These are phyloP conservation scores for Zeus faber DNA, from an alignment of 2,113 vertebrate genomes.

Conservation along the genomic window DNA sequence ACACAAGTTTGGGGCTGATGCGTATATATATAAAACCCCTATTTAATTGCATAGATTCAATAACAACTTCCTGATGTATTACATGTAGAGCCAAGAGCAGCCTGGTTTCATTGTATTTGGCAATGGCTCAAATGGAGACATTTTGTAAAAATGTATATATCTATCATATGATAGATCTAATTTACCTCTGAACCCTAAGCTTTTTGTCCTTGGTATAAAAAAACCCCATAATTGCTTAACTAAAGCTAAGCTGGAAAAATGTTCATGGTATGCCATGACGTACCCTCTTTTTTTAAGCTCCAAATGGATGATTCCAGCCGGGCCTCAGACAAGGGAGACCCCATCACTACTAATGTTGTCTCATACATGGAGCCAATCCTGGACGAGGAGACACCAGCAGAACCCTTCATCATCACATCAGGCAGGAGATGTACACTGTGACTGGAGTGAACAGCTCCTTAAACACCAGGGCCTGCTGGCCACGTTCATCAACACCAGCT, in stretches of 20 bases:
- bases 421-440: no score
- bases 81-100: conserved; percentile 6
- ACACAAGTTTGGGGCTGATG: not conserved
- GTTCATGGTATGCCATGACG: no score
- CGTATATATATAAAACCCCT: not conserved
- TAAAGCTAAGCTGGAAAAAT: not conserved
- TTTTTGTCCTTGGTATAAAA: conserved; percentile 2
- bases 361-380: no score
- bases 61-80: conserved; percentile 11
- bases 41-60: conserved; percentile 5
- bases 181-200: not conserved
- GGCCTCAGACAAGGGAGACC: no score
- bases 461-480: no score
- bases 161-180: conserved; percentile 9
- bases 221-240: conserved; percentile 7
- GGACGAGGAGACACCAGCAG: no score
- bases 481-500: no score
- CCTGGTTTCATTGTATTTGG: conserved; percentile 5
- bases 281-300: no score
- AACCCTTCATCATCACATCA: no score
- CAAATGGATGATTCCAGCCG: no score
- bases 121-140: not conserved
- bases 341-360: no score
- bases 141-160: not conserved
- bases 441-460: no score